Percentiles rank a stretch among this genome's conserved stretches.
Conservation (phyloP, 2,113 vertebrate genomes). For the Ceuthmochares aereus region DNA sequence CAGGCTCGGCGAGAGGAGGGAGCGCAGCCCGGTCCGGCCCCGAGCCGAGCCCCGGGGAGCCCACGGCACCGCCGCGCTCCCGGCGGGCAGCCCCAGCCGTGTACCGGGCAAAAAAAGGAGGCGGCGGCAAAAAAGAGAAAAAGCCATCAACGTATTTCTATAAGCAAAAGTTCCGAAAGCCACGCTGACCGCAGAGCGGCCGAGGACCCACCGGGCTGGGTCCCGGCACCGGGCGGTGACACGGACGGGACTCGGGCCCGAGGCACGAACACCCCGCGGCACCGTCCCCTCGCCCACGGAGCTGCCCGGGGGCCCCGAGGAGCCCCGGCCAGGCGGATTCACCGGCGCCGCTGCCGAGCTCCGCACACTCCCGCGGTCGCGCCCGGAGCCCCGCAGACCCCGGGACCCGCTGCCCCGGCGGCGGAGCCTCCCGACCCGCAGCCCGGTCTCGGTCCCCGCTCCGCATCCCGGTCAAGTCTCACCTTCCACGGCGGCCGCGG, state of each 20-base stretch:
- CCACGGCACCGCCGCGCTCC: too few relatives aligned
- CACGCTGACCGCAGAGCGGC: too few relatives aligned
- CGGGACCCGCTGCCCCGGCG: too few relatives aligned
- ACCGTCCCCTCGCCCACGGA: neutral
- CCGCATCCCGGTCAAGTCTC: neutral
- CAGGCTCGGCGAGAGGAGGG: too few relatives aligned
- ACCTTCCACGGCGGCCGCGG: constrained; percentile 82
- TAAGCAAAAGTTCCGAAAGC: neutral
- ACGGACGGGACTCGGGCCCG: neutral
- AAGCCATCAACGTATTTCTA: neutral
- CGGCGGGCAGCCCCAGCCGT: too few relatives aligned
- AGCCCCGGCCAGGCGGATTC: neutral
- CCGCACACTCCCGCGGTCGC: too few relatives aligned
- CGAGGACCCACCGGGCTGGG: too few relatives aligned
- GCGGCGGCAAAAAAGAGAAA: neutral
- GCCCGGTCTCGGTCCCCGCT: too few relatives aligned
- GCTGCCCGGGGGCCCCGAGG: neutral
- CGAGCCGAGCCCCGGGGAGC: too few relatives aligned
- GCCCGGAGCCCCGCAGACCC: neutral
- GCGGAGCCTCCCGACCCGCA: too few relatives aligned
- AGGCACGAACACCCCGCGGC: neutral
- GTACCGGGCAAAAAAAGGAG: accelerated
- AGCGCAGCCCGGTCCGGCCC: too few relatives aligned
- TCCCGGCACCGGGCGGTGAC: neutral
- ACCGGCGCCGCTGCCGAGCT: neutral